phyloP scores from a whole-genome alignment of 1,140 invertebrate genomes.

The Drosophila melanica region DNA sequence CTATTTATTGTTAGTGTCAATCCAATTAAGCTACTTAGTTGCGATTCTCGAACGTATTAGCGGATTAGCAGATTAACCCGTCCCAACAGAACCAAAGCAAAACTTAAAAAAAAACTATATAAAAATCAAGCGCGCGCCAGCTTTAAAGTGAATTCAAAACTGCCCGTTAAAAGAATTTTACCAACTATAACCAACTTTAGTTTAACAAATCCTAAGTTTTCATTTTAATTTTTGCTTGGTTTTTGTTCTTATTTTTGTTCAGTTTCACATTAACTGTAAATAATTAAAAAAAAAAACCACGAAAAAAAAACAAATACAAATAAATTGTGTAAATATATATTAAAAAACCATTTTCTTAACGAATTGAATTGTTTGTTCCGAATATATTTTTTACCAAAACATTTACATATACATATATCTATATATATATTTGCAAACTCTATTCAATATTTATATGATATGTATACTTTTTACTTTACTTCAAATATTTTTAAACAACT shows the following conservation, averaged over 20 bases:
- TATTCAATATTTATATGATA: slow-evolving; percentile 82
- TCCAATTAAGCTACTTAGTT: slow-evolving; percentile 81
- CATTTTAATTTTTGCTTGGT: slow-evolving; percentile 61
- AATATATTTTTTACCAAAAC: slow-evolving; percentile 62
- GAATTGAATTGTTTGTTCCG: slow-evolving; percentile 73
- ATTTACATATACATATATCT: slow-evolving; percentile 77
- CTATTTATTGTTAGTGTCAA: slow-evolving; percentile 70
- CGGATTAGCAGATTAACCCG: slow-evolving; percentile 84
- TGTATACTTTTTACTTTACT: slow-evolving; percentile 69
- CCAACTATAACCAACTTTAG: slow-evolving; percentile 69
- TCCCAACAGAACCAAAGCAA: slow-evolving; percentile 76
- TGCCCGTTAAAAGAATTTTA: slow-evolving; percentile 52
- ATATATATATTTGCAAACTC: slow-evolving; percentile 79
- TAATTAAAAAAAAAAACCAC: slow-evolving; percentile 63
- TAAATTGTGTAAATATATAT: slow-evolving; percentile 36
- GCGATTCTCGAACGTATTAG: slow-evolving; percentile 81
- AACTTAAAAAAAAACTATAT: slow-evolving; percentile 46
- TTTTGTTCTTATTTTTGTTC: slow-evolving; percentile 61
- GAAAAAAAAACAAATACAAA: slow-evolving; percentile 45
- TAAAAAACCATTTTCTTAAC: slow-evolving; percentile 58
- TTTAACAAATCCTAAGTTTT: slow-evolving; percentile 55
- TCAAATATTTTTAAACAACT: slow-evolving; percentile 66
- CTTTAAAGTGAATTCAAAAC: slow-evolving; percentile 39
- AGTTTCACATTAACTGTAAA: slow-evolving; percentile 72
- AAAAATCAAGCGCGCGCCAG: slow-evolving; percentile 29